Conservation (phyloP, 2,888 invertebrate species). For the Mythimna ferrago region DNA sequence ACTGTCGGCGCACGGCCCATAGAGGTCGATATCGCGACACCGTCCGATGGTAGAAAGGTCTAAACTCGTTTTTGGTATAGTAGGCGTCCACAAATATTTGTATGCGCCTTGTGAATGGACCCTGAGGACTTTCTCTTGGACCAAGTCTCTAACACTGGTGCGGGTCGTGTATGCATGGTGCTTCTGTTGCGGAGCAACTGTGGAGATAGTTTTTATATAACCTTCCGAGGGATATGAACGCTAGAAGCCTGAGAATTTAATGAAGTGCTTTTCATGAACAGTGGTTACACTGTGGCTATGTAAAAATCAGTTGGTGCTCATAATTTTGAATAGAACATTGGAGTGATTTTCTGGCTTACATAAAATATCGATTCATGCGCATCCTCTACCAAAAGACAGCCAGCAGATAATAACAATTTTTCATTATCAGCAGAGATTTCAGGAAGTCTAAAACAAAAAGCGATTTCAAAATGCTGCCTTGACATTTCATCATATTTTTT, state of each 20-base stretch:
- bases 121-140: slow-evolving; percentile 88
- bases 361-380: neutral
- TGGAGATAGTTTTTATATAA: slow-evolving; percentile 10
- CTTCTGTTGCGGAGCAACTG: slow-evolving; percentile 58
- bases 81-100: slow-evolving; percentile 89
- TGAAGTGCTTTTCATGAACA: no score
- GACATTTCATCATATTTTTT: neutral
- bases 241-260: neutral
- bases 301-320: neutral
- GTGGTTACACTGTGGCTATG: no score
- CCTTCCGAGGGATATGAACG: neutral
- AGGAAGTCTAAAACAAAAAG: neutral
- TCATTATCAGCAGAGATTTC: neutral
- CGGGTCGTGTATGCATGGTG: slow-evolving; percentile 66
- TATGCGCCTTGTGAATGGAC: slow-evolving; percentile 90
- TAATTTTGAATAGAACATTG: neutral
- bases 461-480: neutral
- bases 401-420: neutral
- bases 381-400: neutral
- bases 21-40: slow-evolving; percentile 73
- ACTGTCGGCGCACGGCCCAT: slow-evolving; percentile 43
- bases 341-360: neutral
- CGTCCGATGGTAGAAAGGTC: slow-evolving; percentile 79
- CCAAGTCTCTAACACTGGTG: slow-evolving; percentile 81
- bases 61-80: slow-evolving; percentile 88